Base-by-base conservation (phyloP, 1,140 invertebrate genomes). In the Eueides isabella region DNA sequence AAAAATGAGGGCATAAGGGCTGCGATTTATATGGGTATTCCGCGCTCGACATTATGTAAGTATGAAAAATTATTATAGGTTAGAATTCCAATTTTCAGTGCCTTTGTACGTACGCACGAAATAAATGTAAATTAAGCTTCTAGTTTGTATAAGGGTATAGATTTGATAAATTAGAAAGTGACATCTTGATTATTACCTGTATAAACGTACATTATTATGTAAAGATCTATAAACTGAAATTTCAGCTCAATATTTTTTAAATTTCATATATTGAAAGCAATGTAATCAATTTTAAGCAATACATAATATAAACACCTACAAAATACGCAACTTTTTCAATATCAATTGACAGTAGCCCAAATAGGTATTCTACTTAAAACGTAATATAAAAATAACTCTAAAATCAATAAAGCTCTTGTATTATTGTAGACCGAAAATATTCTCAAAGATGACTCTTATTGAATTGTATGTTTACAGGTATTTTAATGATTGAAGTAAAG, bases 21-120 rank as follows among this genome's bases (percentile, higher is more conserved):
- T 30, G 6, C 35, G 35, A 66, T 66, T 66, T 67, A 67, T 67
- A 6, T 29, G 5, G 14, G 65, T 35, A 28, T 67, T 19, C 35
- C 33, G 35, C 44, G 65, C 48, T 2, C 19, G 48, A 23, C 23
- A 67, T 2, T 26, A 11, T 67, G 65, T 67, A 44, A 67, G 65
- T 16, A 30, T 29, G 65, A 44, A 29, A 67, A 44, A 67, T 28
- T 67, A 16, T 67, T 67, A 28, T 38, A 67, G 35, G 5, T 14
- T 29, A 67, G 19, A 28, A 66, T 19, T 35, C 2, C 28, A 26
- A 35, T 35, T 16, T 66, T 35, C 64, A 55, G 26, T 33, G 28
- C 29, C 11, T 41, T 66, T 44, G 6, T 67, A 44, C 16, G 2
- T 1, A 23, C 19, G 41, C 16, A 44, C 7, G 16, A 19, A 44